Base-by-base conservation (phyloP, 2,888 invertebrate species). In the Lithophane socia region DNA sequence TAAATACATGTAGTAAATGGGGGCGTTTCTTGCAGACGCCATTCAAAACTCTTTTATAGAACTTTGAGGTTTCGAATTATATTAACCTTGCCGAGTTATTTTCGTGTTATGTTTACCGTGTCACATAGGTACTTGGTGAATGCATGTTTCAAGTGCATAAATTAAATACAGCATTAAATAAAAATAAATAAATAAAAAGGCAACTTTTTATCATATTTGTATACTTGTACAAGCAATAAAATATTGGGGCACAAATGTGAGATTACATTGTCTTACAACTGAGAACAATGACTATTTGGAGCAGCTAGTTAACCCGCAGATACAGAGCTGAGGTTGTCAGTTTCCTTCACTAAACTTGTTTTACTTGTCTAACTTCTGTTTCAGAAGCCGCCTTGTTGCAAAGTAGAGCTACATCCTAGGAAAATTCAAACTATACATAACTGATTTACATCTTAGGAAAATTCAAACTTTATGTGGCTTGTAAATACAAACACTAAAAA, bases 301-400 rank as follows among this genome's bases (percentile, higher is more conserved):
- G 13, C 42, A 58, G n/a, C 47, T 18, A 56, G 56, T 47, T 49
- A n/a, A 67, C 16, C n/a, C 52, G 18, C 37, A 12, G 52, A 58
- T n/a, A 56, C 24, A 18, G 37, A 37, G 13, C 12, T 58, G 42
- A 18, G 47, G 13, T 47, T 66, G 69, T 71, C 66, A 58, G 77
- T 67, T 78, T 18, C 18, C 4, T 18, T 37, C 10, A 47, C n/a
- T 18, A 63, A 71, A 67, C 70, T 80, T 67, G 44, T 29, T 47
- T 47, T 47, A 58, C 44, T 70, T 82, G 44, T 67, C n/a, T 18
- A 56, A 71, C 58, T 67, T 66, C 21, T 24, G 78, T 56, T n/a
- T 47, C 7, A 29, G 37, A 52, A 37, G 10, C 5, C 37, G 49
- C 13, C 18, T 44, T 9, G n/a, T 37, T 52, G 24, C 24, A 42